A percentile compares a stretch with the other conserved stretches of the same genome.
Conservation (phyloP, 2,888 invertebrate species). For the Drosophila nigritarsus region DNA sequence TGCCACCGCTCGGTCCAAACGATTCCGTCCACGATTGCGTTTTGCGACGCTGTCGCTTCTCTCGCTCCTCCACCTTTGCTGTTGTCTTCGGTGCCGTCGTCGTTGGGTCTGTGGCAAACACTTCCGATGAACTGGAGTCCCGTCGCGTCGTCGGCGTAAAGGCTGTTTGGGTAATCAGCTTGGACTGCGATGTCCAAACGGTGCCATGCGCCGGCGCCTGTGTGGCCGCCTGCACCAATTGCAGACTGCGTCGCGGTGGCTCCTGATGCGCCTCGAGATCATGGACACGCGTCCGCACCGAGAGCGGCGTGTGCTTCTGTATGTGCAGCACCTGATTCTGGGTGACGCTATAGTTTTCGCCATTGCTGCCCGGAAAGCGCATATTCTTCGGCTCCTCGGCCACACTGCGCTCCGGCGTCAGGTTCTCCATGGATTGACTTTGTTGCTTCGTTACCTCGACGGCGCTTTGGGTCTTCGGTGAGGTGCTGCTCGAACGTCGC, state of each 20-base stretch:
- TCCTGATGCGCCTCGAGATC: constrained; percentile 88
- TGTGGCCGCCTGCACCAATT: constrained; percentile 21
- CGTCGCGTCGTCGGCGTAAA: constrained; percentile 45
- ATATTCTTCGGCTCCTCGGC: constrained; percentile 89
- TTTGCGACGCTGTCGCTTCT: constrained; percentile 80
- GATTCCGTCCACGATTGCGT: constrained; percentile 84
- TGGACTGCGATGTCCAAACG: constrained; percentile 84
- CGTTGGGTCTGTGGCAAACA: constrained; percentile 86
- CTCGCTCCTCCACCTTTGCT: constrained; percentile 87
- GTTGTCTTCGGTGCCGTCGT: constrained; percentile 70
- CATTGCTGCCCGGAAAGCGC: constrained; percentile 93
- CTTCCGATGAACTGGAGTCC: constrained; percentile 86
- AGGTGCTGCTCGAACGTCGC: constrained; percentile 84
- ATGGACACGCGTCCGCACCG: constrained; percentile 90
- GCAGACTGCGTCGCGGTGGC: constrained; percentile 55
- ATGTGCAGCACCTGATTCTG: constrained; percentile 95
- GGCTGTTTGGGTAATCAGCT: constrained; percentile 84
- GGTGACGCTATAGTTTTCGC: constrained; percentile 94
- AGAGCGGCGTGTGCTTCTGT: constrained; percentile 87
- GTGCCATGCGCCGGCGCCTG: constrained; percentile 65
- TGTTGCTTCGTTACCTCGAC: constrained; percentile 84
- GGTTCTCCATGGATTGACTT: constrained; percentile 84
- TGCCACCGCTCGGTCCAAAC: constrained; percentile 75
- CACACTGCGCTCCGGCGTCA: constrained; percentile 82
- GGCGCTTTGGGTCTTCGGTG: constrained; percentile 81